These are phyloP conservation scores for Octodonta nipae DNA, from an alignment of 2,888 invertebrate genomes.

Conservation along the genomic window DNA sequence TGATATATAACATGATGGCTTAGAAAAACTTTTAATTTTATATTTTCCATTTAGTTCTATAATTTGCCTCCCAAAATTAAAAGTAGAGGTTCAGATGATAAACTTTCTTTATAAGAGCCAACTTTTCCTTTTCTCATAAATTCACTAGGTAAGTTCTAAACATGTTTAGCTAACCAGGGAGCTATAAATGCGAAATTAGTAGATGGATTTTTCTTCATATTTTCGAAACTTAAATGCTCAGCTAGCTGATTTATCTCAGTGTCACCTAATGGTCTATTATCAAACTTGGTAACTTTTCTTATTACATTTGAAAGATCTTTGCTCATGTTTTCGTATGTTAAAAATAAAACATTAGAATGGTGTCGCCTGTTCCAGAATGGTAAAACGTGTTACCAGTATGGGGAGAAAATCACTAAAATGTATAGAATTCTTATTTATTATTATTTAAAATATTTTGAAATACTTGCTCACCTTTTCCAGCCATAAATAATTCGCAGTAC, in stretches of 20 bases:
- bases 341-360: constrained; percentile 24
- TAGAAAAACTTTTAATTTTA: too few relatives aligned
- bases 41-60: too few relatives aligned
- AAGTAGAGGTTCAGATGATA: constrained; percentile 58
- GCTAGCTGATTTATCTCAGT: constrained; percentile 19
- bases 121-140: constrained; percentile 40
- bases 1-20: too few relatives aligned
- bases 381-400: constrained; percentile 27
- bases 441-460: too few relatives aligned
- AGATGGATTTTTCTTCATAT: constrained; percentile 44
- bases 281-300: constrained; percentile 20
- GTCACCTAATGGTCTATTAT: constrained; percentile 18
- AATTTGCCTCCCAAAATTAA: too few relatives aligned
- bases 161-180: too few relatives aligned
- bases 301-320: constrained; percentile 20
- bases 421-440: too few relatives aligned
- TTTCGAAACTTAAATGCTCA: constrained; percentile 26
- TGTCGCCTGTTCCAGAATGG: constrained; percentile 25
- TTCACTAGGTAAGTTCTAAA: too few relatives aligned
- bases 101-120: constrained; percentile 37
- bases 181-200: too few relatives aligned
- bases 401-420: constrained; percentile 26
- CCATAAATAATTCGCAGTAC: constrained; percentile 48
- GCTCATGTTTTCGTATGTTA: constrained; percentile 28
- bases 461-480: constrained; percentile 44